Evolutionary conservation across 2,113 vertebrate genomes (phyloP), one percentile per base, ranked within the genome.

Genomic region (Nycticebus coucang): DNA sequence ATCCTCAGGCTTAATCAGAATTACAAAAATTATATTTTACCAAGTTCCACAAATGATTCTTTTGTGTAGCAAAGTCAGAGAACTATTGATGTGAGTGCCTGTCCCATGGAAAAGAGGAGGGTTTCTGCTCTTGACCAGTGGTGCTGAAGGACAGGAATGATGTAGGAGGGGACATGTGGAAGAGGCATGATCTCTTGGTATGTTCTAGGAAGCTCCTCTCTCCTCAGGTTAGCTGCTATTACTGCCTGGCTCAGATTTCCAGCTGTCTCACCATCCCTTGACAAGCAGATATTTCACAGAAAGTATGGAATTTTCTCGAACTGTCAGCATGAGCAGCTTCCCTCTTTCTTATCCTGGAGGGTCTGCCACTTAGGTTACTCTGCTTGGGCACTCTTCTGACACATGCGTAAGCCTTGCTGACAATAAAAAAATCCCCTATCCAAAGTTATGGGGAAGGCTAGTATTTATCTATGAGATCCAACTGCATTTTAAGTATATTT

Each of bases 371-470:
- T 95, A 96, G 96, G 97, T 98, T 80, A 62, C 92, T 90, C 89
- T 87, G 82, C 75, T 77, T 62, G n/a, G 95, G 90, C 83, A 89
- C n/a, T 15, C 50, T 77, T 92, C 74, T 97, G 97, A 97, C 97
- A 97, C 26, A 91, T 0, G 0, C 90, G 57, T 96, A 95, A 98
- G 88, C 93, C 92, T 94, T 66, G 28, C 80, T 86, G 96, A 98
- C 97, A 98, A 79, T 95, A 97, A 98, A 97, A 97, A 97, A 89
- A 81, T 92, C 97, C 89, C 22, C 96, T 97, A 96, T 95, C 95
- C 78, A 88, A 96, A 97, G 93, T 96, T 95, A 95, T 71, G 89
- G 92, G 94, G 28, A 35, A 50, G 96, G 33, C 84, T 57, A 87
- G 69, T 26, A 75, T 86, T 95, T 93, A 79, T 11, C 45, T 55